Base-by-base conservation (phyloP, 1,140 invertebrate genomes). In the Thaumetopoea pityocampa region DNA sequence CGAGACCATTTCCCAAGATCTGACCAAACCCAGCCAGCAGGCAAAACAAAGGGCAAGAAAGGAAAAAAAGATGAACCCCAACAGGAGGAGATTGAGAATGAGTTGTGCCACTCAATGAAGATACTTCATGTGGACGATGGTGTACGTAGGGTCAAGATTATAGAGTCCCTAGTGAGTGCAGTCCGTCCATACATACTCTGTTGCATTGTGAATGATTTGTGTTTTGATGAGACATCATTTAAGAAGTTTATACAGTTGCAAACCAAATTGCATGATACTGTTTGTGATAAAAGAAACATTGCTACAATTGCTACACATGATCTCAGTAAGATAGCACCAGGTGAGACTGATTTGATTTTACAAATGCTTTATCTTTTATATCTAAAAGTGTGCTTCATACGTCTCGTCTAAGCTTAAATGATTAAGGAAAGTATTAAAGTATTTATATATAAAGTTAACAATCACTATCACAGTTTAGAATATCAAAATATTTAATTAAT, bases 241-340 rank as follows among this genome's bases (percentile, higher is more conserved):
- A 94, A 93, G 60, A 91, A 91, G 68, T 95, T 95, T 55, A 92
- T 95, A 47, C 88, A 91, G 57, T 64, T 93, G 56, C 94, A 96
- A 85, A 94, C 91, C 1, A 93, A 90, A 68, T 76, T 96, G 5
- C 94, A 95, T 73, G 92, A 95, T 46, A 89, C 87, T 1, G 79
- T 93, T 8, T 95, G 93, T 72, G 89, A 93, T 15, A 94, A 94
- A 60, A 79, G 93, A 49, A 92, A 92, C 61, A 78, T 86, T 1
- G 92, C 92, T 3, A 95, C 93, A 1, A 92, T 96, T 49, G 93
- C 93, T 5, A 95, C 93, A 1, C 94, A 95, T 82, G 93, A 96
- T 77, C 71, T 93, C 29, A 85, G 81, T 12, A 89, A 90, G 53
- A 77, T 95, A 12, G 44, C 67, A 12, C 69, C 85, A 44, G 88